These are phyloP conservation scores for Thera obeliscata DNA, from an alignment of 2,888 invertebrate species.

Conservation along the genomic window DNA sequence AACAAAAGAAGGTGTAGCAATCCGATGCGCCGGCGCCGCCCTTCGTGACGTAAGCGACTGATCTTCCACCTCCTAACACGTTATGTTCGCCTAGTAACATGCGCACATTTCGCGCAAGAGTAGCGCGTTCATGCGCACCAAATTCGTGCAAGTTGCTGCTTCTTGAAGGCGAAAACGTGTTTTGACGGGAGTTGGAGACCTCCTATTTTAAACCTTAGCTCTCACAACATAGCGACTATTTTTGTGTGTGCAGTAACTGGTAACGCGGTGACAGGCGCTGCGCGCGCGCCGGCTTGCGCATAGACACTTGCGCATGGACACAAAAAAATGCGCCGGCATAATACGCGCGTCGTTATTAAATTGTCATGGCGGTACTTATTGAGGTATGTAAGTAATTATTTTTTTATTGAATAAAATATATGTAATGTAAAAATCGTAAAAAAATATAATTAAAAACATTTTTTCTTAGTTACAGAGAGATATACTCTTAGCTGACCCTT, in stretches of 20 bases:
- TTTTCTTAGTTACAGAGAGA: no score
- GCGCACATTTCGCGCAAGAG: conserved; percentile 84
- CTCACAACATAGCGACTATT: not conserved
- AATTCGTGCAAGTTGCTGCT: conserved; percentile 60
- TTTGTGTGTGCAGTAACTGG: not conserved
- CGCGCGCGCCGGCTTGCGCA: no score
- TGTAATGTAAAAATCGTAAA: no score
- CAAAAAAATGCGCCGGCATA: no score
- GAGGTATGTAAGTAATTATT: no score
- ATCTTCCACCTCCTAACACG: conserved; percentile 35
- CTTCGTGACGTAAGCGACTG: conserved; percentile 24
- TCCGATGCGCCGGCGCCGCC: conserved; percentile 43
- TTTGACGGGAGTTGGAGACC: not conserved
- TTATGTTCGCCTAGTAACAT: conserved; percentile 71
- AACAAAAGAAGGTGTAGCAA: conserved; percentile 22
- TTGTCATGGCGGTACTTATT: no score
- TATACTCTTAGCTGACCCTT: no score
- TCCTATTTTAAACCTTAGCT: not conserved
- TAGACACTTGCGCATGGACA: no score
- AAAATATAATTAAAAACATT: no score
- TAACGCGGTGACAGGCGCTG: no score
- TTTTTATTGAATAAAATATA: no score
- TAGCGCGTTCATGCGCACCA: conserved; percentile 72
- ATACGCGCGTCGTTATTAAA: no score
- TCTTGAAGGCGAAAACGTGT: conserved; percentile 31